Conservation (phyloP, 2,888 invertebrate genomes). For the Cephonodes hylas region DNA sequence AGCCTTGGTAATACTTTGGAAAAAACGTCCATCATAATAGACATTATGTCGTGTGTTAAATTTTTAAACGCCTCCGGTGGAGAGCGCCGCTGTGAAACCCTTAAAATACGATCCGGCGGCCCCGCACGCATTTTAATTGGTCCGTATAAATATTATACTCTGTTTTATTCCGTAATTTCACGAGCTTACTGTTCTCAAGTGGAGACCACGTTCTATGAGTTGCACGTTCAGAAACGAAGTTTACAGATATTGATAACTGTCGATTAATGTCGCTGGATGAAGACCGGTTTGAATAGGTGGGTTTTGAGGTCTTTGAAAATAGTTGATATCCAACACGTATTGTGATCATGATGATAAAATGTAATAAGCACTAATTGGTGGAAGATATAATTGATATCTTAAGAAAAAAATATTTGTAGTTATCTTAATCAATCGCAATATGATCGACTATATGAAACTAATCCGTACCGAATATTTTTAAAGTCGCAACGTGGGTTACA, state of each 20-base stretch:
- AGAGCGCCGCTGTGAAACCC: slow-evolving; percentile 30
- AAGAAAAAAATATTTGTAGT: no score
- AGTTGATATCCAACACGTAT: no score
- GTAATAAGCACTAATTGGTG: no score
- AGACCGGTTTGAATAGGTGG: no score
- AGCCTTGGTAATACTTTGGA: background rate
- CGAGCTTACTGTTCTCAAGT: background rate
- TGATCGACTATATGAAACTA: background rate
- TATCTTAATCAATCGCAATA: background rate
- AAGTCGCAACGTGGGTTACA: slow-evolving; percentile 35
- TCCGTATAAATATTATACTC: slow-evolving; percentile 47
- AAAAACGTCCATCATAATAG: slow-evolving; percentile 4
- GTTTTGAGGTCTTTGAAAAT: no score
- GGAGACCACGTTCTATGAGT: background rate
- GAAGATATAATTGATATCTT: no score
- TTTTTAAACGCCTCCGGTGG: slow-evolving; percentile 47
- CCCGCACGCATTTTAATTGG: slow-evolving; percentile 52
- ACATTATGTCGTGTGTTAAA: slow-evolving; percentile 44
- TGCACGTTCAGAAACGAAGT: background rate
- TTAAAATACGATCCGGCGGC: slow-evolving; percentile 42
- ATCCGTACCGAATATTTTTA: background rate
- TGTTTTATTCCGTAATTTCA: slow-evolving; percentile 21
- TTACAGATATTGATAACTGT: no score
- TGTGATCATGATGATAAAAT: no score
- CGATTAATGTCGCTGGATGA: no score